phyloP scores from a whole-genome alignment of 2,113 vertebrate genomes.

The Periophthalmodon schlosseri region DNA sequence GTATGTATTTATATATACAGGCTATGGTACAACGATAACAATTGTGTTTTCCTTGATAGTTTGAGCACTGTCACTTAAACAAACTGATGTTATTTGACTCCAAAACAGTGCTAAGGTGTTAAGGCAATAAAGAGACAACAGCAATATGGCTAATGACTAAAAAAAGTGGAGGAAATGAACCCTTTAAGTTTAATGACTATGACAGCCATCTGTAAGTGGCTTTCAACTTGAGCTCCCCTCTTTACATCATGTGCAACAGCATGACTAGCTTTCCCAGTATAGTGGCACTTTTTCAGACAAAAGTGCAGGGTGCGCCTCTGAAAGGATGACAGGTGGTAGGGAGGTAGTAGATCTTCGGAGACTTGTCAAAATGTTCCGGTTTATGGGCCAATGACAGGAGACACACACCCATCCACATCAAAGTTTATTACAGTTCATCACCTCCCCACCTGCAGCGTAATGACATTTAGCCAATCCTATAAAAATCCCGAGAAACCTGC shows the following conservation, averaged over 20 bases:
- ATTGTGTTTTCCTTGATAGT: no score
- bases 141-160: slow-evolving; percentile 8
- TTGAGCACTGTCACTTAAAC: neutral
- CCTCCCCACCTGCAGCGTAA: slow-evolving; percentile 78
- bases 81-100: neutral
- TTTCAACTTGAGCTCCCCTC: slow-evolving; percentile 4
- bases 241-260: slow-evolving; percentile 4
- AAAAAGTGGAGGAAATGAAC: slow-evolving; percentile 5
- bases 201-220: slow-evolving; percentile 15
- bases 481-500: slow-evolving; percentile 78
- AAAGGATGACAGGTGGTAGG: slow-evolving; percentile 63
- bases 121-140: neutral
- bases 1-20: no score
- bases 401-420: slow-evolving; percentile 74
- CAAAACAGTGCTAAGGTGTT: slow-evolving; percentile 6
- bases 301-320: slow-evolving; percentile 31
- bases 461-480: slow-evolving; percentile 83
- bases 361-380: slow-evolving; percentile 66
- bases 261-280: slow-evolving; percentile 19
- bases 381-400: slow-evolving; percentile 72
- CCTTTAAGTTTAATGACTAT: slow-evolving; percentile 14
- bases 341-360: slow-evolving; percentile 65
- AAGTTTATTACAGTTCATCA: slow-evolving; percentile 81
- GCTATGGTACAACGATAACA: no score
- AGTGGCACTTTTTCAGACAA: slow-evolving; percentile 24